Percentiles rank a stretch among this genome's conserved stretches.
These are phyloP conservation scores for Philotrypesis tridentata DNA, from an alignment of 1,140 invertebrate genomes.

Conservation along the genomic window DNA sequence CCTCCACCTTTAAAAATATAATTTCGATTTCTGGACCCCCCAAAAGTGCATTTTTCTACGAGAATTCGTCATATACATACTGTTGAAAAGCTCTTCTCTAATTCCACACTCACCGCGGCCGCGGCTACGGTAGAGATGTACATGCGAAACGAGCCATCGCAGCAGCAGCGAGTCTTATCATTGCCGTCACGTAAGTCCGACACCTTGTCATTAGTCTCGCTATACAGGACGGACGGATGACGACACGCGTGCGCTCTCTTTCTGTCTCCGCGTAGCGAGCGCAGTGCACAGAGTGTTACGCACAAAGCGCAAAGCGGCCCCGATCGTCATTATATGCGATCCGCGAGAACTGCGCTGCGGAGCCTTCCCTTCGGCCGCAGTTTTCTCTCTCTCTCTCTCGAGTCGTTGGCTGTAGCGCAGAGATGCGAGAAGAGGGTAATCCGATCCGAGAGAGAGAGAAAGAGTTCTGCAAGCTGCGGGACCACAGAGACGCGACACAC, in stretches of 20 bases:
- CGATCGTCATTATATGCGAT: constrained; percentile 16
- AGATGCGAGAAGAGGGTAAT: constrained; percentile 12
- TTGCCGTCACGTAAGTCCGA: constrained; percentile 38
- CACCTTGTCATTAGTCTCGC: constrained; percentile 42
- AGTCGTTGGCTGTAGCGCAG: not conserved
- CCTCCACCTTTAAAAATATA: too few species aligned
- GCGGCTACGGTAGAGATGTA: not conserved
- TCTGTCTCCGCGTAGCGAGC: not conserved
- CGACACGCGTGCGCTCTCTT: not conserved
- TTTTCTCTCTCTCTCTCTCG: not conserved
- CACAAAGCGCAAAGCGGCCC: not conserved
- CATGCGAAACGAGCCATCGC: not conserved
- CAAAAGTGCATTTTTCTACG: too few species aligned
- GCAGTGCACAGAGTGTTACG: too few species aligned
- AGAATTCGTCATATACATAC: too few species aligned
- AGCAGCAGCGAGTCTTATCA: not conserved
- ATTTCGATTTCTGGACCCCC: too few species aligned
- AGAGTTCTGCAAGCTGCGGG: not conserved
- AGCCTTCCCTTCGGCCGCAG: not conserved
- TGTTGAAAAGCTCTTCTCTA: not conserved
- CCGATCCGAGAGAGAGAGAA: too few species aligned
- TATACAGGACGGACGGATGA: too few species aligned
- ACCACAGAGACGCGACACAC: not conserved
- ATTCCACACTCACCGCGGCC: constrained; percentile 9
- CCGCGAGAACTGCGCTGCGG: not conserved